Evolutionary conservation across 2,797 vertebrate species (phyloP).

Genomic region (Falco concolor): DNA sequence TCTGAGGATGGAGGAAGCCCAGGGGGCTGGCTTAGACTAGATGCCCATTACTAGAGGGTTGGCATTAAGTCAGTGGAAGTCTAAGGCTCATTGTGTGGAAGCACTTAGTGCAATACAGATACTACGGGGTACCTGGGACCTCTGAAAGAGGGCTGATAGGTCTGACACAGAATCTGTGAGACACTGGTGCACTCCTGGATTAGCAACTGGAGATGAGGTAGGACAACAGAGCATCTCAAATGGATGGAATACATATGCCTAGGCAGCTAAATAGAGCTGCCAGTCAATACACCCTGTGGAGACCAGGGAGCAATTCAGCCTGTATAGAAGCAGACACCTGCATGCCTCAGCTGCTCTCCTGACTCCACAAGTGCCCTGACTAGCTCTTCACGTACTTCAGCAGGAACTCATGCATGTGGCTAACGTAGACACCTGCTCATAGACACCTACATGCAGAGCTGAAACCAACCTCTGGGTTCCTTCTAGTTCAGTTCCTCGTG

Average conservation of each 20-base stretch:
- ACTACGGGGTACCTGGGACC: background rate
- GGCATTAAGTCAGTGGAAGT: background rate
- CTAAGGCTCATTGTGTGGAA: background rate
- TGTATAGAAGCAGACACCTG: background rate
- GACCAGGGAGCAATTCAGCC: background rate
- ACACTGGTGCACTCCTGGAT: background rate
- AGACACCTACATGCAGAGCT: background rate
- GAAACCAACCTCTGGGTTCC: background rate
- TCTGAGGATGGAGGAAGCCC: background rate
- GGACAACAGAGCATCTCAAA: background rate
- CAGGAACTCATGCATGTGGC: accelerated
- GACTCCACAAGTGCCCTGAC: background rate
- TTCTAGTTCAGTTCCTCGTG: background rate
- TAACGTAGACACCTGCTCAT: accelerated
- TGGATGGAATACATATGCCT: background rate
- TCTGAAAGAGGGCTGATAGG: background rate
- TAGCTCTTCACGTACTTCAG: background rate
- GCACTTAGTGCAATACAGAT: background rate
- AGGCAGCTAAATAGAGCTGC: background rate
- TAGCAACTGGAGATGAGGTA: background rate
- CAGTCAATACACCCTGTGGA: background rate
- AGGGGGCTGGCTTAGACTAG: background rate
- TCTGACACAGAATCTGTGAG: background rate
- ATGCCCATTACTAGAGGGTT: background rate
- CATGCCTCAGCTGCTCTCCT: background rate